A percentile compares a stretch with the other conserved stretches of the same genome.
phyloP scores from a whole-genome alignment of 2,888 invertebrate genomes.

The Bhutanitis thaidina region DNA sequence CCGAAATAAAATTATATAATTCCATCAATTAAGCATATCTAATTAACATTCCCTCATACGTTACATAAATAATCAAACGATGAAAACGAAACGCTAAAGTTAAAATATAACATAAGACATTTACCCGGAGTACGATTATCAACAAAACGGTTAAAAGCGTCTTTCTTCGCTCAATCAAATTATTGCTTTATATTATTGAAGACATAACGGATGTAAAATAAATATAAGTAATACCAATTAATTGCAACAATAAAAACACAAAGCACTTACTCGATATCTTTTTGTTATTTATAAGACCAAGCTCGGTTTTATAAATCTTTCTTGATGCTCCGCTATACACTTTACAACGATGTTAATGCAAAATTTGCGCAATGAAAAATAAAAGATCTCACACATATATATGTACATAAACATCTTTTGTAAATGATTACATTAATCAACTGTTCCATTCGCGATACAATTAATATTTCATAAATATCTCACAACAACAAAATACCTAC shows the following conservation, averaged over 20 bases:
- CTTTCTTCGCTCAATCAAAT: too few species aligned
- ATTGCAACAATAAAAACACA: too few species aligned
- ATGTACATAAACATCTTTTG: conserved; percentile 19
- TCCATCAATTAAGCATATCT: neutral
- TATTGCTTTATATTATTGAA: too few species aligned
- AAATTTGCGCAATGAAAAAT: conserved; percentile 18
- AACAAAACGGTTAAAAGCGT: conserved; percentile 7
- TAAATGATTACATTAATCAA: conserved; percentile 14
- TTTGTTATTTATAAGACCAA: too few species aligned
- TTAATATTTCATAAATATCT: neutral
- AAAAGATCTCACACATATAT: conserved; percentile 14
- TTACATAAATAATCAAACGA: too few species aligned
- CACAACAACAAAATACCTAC: conserved; percentile 2
- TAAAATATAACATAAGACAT: conserved; percentile 4
- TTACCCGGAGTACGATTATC: conserved; percentile 1
- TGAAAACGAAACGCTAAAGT: neutral
- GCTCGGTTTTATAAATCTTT: conserved; percentile 18
- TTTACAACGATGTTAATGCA: conserved; percentile 17
- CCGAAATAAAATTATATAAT: neutral
- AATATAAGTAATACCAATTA: too few species aligned
- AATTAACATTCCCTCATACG: too few species aligned
- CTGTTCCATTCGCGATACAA: conserved; percentile 15
- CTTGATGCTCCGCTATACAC: neutral
- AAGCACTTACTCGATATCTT: too few species aligned
- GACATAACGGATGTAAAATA: too few species aligned